Conservation (phyloP, 2,797 vertebrate species). For the Eidolon dupreanum region DNA sequence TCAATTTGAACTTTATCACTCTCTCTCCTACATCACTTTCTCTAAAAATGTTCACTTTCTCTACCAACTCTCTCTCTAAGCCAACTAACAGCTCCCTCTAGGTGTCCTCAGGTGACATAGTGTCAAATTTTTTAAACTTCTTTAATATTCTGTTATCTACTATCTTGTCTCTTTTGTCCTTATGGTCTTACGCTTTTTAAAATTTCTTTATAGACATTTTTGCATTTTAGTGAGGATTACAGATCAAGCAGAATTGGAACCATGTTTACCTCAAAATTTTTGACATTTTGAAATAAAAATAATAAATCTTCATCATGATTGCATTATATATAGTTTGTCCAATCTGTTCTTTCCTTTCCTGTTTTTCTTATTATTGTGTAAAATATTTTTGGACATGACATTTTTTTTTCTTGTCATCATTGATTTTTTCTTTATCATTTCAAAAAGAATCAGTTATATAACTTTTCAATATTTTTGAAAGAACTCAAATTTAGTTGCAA, state of each 20-base stretch:
- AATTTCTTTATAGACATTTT: background rate
- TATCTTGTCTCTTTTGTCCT: background rate
- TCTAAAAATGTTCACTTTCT: no score
- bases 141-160: background rate
- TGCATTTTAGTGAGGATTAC: background rate
- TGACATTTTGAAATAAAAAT: background rate
- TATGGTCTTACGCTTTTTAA: background rate
- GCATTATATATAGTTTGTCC: background rate
- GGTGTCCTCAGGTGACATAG: background rate
- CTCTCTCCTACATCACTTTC: rapidly evolving
- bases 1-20: no score
- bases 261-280: background rate
- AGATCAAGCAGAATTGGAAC: background rate
- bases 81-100: no score
- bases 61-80: background rate
- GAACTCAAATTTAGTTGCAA: background rate
- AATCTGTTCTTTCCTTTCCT: background rate
- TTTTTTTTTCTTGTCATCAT: background rate
- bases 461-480: background rate
- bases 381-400: background rate
- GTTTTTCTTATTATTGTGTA: background rate
- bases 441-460: background rate
- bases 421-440: background rate
- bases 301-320: background rate
- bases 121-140: background rate